Base-by-base conservation (phyloP, 2,888 invertebrate species). In the Tillus elongatus region DNA sequence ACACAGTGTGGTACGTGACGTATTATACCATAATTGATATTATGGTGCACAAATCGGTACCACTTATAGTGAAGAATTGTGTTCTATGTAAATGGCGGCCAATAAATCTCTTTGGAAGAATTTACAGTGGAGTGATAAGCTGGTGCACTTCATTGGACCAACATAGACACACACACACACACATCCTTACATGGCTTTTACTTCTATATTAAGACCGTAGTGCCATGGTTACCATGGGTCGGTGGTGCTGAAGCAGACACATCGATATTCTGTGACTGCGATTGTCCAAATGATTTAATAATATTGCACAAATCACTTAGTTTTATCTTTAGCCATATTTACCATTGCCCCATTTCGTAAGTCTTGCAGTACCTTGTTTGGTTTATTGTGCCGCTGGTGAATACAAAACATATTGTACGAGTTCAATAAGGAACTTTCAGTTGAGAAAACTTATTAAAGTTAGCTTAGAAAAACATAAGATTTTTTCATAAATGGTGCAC, bases 41-140 rank as follows among this genome's bases (percentile, higher is more conserved):
- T 50, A 32, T 37, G 30, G 45, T 40, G 39, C 51, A 45, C 45
- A 51, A 49, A 53, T 52, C 53, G 46, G 42, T 44, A 40, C 44
- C 47, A 44, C 49, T 49, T 53, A 56, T 57, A 60, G 56, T 58
- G 60, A 57, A 59, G 56, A 59, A 57, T 54, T 60, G 58, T 60
- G 58, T 58, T 53, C 50, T 57, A 60, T 60, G 60, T 58, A 59
- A 61, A 61, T 61, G 50, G 52, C 44, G 44, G 44, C 46, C 52
- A 53, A 60, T 60, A 60, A 61, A 60, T 58, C 53, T 44, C 47
- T 40, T 36, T 40, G 35, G 39, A 48, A 49, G 50, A 55, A 57
- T 59, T 58, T 53, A 54, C 53, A 46, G 47, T 42, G 42, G 46
- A 40, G 39, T 41, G 52, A 52, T 53, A 53, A 50, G 46, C 40